phyloP scores from a whole-genome alignment of 2,888 invertebrate species.

The Pristionchus exspectatus region DNA sequence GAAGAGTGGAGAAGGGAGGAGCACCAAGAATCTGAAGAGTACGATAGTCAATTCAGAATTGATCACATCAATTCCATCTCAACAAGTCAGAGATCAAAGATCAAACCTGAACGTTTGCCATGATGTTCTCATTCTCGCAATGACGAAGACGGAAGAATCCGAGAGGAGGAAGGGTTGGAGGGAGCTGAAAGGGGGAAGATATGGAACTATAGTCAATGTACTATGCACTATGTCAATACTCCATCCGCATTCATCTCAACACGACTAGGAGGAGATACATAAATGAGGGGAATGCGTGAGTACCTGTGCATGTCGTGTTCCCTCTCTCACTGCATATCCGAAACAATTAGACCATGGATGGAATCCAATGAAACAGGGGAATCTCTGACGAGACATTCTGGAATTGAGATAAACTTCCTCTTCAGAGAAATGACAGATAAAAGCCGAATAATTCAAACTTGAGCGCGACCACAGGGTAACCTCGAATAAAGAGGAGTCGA shows the following conservation, averaged over 20 bases:
- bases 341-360: slow-evolving; percentile 66
- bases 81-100: slow-evolving; percentile 31
- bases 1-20: slow-evolving; percentile 64
- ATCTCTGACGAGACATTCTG: slow-evolving; percentile 58
- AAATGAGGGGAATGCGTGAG: not conserved
- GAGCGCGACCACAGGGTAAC: slow-evolving; percentile 20
- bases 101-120: slow-evolving; percentile 45
- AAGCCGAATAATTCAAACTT: not conserved
- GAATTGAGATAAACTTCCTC: not conserved
- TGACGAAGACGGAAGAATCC: slow-evolving; percentile 64
- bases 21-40: slow-evolving; percentile 61
- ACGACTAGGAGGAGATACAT: not conserved
- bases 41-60: no score
- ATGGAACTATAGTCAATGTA: not conserved
- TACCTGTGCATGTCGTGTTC: slow-evolving; percentile 54
- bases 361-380: slow-evolving; percentile 64
- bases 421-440: not conserved
- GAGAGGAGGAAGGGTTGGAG: slow-evolving; percentile 56
- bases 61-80: no score
- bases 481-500: not conserved
- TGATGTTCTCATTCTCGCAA: slow-evolving; percentile 61
- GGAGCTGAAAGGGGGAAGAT: slow-evolving; percentile 53
- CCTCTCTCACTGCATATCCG: slow-evolving; percentile 61
- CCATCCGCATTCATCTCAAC: not conserved
- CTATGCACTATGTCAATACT: not conserved